Evolutionary conservation across 2,113 vertebrate species (phyloP).

Genomic region (Carollia perspicillata): DNA sequence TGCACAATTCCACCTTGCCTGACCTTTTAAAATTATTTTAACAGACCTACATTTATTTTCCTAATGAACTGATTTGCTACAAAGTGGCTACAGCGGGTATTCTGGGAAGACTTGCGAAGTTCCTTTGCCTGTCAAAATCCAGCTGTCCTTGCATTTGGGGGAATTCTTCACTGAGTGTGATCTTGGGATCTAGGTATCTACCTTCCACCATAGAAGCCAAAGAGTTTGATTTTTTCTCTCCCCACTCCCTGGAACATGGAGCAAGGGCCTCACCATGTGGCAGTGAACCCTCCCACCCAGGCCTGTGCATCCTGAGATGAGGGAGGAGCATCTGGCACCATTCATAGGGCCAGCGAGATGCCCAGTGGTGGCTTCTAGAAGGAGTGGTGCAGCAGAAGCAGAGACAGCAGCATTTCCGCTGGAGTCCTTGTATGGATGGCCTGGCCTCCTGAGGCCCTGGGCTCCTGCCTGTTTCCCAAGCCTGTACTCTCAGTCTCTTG

Average conservation of each 20-base stretch:
- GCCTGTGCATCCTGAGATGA: neutral
- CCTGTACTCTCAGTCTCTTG: neutral
- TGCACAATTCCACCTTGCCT: constrained; percentile 56
- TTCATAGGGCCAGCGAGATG: neutral
- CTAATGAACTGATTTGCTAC: constrained; percentile 51
- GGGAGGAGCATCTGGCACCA: neutral
- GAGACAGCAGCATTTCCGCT: neutral
- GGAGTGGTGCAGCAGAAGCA: neutral
- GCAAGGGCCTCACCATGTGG: neutral
- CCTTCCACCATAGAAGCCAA: neutral
- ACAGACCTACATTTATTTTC: constrained; percentile 50
- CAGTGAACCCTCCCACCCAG: neutral
- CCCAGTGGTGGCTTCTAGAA: neutral
- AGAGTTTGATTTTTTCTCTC: neutral
- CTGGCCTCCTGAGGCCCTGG: neutral
- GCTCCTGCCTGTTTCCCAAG: neutral
- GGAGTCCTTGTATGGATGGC: neutral
- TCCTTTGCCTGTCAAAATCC: constrained; percentile 14
- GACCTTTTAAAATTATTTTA: constrained; percentile 67
- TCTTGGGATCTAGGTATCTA: neutral
- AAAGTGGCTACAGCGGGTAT: neutral
- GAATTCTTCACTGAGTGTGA: neutral
- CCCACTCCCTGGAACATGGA: neutral
- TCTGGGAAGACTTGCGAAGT: neutral
- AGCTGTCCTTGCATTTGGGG: neutral